Evolutionary conservation across 2,888 invertebrate species (phyloP).

Genomic region (Drosophila rubida): DNA sequence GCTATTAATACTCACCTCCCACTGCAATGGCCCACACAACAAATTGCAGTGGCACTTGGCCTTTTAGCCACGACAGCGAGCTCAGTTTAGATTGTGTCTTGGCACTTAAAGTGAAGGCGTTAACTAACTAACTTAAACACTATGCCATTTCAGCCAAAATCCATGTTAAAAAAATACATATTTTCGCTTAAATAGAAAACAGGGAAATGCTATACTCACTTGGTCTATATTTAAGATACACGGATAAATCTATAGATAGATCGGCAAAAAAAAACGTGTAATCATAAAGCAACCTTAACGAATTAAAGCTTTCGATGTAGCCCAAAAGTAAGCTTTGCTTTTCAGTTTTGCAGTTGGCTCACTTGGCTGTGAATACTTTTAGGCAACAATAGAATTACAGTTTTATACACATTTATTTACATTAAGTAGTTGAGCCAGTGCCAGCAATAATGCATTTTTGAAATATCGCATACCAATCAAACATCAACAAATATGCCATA

Average conservation of each 20-base stretch:
- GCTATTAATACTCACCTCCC: conserved; percentile 35
- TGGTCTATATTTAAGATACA: not conserved
- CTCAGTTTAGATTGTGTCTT: conserved; percentile 20
- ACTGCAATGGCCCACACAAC: conserved; percentile 23
- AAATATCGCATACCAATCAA: too few relatives aligned
- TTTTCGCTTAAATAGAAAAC: not conserved
- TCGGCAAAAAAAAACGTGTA: not conserved
- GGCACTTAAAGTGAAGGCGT: conserved; percentile 23
- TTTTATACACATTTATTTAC: too few relatives aligned
- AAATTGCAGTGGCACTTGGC: conserved; percentile 68
- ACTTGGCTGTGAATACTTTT: conserved; percentile 40
- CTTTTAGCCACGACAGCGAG: conserved; percentile 44
- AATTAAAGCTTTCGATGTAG: not conserved
- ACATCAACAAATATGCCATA: too few relatives aligned
- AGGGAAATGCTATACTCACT: not conserved
- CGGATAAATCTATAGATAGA: too few relatives aligned
- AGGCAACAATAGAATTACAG: too few relatives aligned
- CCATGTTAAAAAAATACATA: not conserved
- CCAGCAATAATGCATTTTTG: too few relatives aligned
- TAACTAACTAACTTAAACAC: conserved; percentile 2
- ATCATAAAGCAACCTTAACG: too few relatives aligned
- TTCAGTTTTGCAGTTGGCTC: rapidly evolving
- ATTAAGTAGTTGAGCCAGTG: too few relatives aligned
- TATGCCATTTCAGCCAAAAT: not conserved
- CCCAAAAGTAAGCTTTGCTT: conserved; percentile 45